phyloP scores from a whole-genome alignment of 2,797 vertebrate species.

The Alfaro cultratus region DNA sequence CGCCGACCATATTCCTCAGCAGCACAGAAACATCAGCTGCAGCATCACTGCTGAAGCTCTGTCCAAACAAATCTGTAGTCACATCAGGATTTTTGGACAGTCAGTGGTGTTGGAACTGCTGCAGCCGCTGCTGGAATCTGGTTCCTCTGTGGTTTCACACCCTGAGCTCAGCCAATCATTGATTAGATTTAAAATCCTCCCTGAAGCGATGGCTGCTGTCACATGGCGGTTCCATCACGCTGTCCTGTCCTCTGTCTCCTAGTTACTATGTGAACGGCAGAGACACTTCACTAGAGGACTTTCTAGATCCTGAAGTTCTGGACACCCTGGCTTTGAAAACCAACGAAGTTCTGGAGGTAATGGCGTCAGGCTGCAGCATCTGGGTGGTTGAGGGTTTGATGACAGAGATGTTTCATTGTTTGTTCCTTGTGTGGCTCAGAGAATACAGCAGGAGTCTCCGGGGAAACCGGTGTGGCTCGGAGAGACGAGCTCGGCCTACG shows the following conservation, averaged over 20 bases:
- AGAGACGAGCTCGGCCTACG: conserved; percentile 94
- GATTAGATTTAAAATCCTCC: neutral
- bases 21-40: neutral
- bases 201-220: neutral
- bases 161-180: neutral
- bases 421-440: conserved; percentile 50
- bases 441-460: conserved; percentile 66
- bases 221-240: neutral
- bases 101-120: neutral
- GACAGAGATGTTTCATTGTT: neutral
- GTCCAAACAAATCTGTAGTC: neutral
- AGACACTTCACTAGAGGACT: conserved; percentile 87
- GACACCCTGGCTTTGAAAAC: conserved; percentile 83
- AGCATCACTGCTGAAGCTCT: neutral
- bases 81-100: neutral
- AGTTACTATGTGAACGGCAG: conserved; percentile 95
- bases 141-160: neutral
- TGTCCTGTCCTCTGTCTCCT: conserved; percentile 10
- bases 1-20: neutral
- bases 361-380: rapidly evolving
- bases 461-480: conserved; percentile 91
- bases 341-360: conserved; percentile 84
- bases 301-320: conserved; percentile 88
- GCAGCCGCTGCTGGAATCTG: neutral
- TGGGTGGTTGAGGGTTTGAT: neutral